Conservation (phyloP, 2,888 invertebrate species). For the Mayetiola destructor region DNA sequence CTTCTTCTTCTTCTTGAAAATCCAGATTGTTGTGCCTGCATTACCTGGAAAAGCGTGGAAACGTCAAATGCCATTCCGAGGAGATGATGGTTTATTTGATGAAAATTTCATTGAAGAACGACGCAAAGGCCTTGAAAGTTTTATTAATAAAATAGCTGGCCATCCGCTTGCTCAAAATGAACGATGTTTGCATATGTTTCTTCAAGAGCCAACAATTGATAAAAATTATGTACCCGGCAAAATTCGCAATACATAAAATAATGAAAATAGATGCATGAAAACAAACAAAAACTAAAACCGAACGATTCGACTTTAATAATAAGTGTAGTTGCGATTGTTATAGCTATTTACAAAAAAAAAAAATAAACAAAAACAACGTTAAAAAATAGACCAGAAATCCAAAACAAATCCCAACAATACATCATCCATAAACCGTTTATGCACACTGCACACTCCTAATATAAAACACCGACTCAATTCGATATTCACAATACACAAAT, state of each 20-base stretch:
- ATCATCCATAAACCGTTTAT: too few relatives aligned
- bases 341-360: too few relatives aligned
- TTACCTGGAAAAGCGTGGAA: constrained; percentile 98
- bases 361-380: too few relatives aligned
- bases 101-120: constrained; percentile 99
- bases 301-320: too few relatives aligned
- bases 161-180: constrained; percentile 98
- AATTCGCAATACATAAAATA: constrained; percentile 86
- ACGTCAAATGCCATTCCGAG: constrained; percentile 93
- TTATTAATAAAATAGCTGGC: constrained; percentile 98
- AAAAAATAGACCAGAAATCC: too few relatives aligned
- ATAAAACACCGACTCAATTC: too few relatives aligned
- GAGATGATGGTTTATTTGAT: constrained; percentile 98
- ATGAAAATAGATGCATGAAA: background rate
- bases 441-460: too few relatives aligned
- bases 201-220: constrained; percentile 94
- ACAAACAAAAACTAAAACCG: background rate
- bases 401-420: too few relatives aligned
- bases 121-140: constrained; percentile 91
- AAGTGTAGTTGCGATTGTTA: too few relatives aligned
- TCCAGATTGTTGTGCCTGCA: constrained; percentile 92
- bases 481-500: too few relatives aligned
- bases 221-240: constrained; percentile 99
- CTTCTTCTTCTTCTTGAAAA: background rate
- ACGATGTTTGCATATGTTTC: constrained; percentile 97